These are phyloP conservation scores for Caenorhabditis sulstoni DNA, from an alignment of 2,888 invertebrate genomes.

Conservation along the genomic window DNA sequence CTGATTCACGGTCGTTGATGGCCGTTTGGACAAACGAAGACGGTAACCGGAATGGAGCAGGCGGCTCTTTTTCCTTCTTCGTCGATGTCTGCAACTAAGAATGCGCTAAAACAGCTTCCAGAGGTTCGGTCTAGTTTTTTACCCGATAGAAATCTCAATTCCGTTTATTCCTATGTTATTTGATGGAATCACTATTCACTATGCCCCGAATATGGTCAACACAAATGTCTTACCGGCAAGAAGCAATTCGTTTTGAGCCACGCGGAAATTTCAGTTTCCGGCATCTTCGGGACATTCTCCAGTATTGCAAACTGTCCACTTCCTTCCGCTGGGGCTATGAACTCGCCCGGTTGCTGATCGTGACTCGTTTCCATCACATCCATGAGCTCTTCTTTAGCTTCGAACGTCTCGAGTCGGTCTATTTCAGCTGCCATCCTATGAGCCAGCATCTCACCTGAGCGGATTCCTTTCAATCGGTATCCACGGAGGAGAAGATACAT, in stretches of 20 bases:
- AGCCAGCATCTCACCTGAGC: constrained; percentile 15
- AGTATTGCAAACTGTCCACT: neutral
- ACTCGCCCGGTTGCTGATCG: neutral
- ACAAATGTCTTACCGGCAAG: neutral
- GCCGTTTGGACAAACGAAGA: constrained; percentile 35
- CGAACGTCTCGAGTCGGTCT: constrained; percentile 1
- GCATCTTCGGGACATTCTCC: constrained; percentile 6
- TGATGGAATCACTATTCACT: no score
- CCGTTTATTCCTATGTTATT: no score
- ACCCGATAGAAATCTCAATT: no score
- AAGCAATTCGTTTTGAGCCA: constrained; percentile 46
- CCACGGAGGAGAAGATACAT: constrained; percentile 50
- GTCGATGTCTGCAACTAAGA: constrained; percentile 9
- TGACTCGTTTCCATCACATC: constrained; percentile 17
- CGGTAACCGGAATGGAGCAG: constrained; percentile 28
- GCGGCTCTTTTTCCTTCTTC: constrained; percentile 4
- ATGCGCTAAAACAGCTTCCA: no score
- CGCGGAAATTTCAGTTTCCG: constrained; percentile 6
- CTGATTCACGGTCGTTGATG: constrained; percentile 30
- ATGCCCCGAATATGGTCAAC: no score
- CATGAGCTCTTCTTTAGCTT: constrained; percentile 36
- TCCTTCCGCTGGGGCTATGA: neutral
- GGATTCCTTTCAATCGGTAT: constrained; percentile 40
- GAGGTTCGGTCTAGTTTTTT: no score
- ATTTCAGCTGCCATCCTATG: constrained; percentile 19